phyloP scores from a whole-genome alignment of 2,113 vertebrate species.

The Orycteropus afer region DNA sequence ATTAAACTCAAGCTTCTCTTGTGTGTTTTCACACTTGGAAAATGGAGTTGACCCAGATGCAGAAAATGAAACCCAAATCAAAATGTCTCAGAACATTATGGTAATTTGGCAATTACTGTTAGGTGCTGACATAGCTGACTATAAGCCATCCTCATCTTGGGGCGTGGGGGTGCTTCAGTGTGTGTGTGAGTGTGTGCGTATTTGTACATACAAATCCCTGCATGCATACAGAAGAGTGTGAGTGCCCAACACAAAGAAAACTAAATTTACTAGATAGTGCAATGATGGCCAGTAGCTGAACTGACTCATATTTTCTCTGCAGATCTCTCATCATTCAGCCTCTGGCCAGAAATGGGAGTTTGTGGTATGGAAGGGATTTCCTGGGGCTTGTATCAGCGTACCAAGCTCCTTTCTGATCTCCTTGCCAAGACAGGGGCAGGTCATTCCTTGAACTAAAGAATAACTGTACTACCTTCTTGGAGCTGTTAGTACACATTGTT shows the following conservation, averaged over 20 bases:
- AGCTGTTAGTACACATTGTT: background rate
- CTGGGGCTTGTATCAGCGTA: background rate
- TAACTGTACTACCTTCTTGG: background rate
- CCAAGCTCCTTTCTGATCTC: conserved; percentile 50
- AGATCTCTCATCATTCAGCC: background rate
- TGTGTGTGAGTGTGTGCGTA: background rate
- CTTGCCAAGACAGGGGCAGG: conserved; percentile 33
- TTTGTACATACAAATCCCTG: too few relatives aligned
- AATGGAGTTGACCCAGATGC: background rate
- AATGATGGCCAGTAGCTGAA: background rate
- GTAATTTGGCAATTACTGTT: background rate
- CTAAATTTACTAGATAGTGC: background rate
- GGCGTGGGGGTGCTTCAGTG: background rate
- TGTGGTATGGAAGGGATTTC: background rate
- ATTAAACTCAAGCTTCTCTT: background rate
- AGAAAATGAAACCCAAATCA: background rate
- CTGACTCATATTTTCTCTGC: background rate
- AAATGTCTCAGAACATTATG: background rate
- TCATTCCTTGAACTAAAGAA: background rate
- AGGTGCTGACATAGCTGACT: background rate
- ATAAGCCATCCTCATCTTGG: background rate
- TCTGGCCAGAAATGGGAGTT: background rate
- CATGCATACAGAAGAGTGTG: background rate
- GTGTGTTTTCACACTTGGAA: background rate
- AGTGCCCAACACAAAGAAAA: background rate